phyloP scores from a whole-genome alignment of 2,888 invertebrate genomes.

The Caenorhabditis zanzibari region DNA sequence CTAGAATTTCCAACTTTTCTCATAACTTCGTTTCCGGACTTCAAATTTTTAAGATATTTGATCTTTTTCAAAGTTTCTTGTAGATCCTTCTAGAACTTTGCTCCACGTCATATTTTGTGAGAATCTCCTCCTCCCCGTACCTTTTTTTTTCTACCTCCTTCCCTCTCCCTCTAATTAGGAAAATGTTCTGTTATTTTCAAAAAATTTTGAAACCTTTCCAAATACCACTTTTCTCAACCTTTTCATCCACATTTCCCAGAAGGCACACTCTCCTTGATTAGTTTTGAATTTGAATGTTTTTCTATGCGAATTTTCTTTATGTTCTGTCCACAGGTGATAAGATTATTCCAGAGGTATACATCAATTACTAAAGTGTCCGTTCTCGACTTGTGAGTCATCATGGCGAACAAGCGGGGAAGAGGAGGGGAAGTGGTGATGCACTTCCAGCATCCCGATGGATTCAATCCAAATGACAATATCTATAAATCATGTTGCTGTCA shows the following conservation, averaged over 20 bases:
- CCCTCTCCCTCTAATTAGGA: neutral
- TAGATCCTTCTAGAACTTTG: neutral
- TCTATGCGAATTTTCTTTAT: neutral
- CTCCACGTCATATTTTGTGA: neutral
- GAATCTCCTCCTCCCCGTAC: neutral
- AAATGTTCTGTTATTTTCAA: no score
- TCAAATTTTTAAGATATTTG: no score
- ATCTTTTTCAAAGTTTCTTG: neutral
- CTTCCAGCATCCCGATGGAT: conserved; percentile 57
- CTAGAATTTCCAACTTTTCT: no score
- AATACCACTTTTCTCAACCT: neutral
- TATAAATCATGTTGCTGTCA: conserved; percentile 77
- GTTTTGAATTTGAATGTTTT: conserved; percentile 11
- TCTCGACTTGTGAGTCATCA: neutral
- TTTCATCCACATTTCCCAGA: no score
- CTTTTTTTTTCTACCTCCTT: neutral
- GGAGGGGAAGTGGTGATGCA: conserved; percentile 30
- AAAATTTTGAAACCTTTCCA: no score
- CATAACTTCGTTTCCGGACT: no score
- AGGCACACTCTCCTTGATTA: neutral
- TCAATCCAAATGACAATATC: conserved; percentile 73
- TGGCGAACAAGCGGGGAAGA: conserved; percentile 17
- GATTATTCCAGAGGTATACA: neutral
- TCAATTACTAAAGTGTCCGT: neutral
- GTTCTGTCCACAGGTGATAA: neutral